Conservation (phyloP, 1,140 invertebrate species). For the Portunus trituberculatus region DNA sequence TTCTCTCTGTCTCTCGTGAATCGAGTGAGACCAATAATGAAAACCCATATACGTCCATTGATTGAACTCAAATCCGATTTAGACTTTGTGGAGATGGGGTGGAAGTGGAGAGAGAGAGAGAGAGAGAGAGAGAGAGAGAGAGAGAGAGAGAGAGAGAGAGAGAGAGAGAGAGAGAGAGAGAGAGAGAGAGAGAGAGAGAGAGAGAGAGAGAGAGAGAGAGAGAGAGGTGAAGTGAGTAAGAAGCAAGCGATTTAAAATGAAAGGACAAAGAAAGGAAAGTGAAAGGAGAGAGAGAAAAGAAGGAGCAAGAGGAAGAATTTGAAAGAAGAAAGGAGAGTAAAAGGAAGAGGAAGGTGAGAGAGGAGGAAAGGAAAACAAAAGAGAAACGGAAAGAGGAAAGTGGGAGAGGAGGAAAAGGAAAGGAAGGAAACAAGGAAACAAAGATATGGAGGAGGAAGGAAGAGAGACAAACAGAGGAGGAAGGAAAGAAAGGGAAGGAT, state of each 20-base stretch:
- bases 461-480: too few relatives aligned
- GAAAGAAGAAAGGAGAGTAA: background rate
- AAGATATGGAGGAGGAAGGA: too few relatives aligned
- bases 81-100: background rate
- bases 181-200: background rate
- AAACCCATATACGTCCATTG: slow-evolving; percentile 44
- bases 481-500: too few relatives aligned
- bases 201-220: background rate
- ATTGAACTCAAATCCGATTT: slow-evolving; percentile 50
- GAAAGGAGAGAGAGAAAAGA: background rate
- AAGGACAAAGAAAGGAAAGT: too few relatives aligned
- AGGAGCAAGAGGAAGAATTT: too few relatives aligned
- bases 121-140: background rate
- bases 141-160: too few relatives aligned
- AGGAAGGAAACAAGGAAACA: too few relatives aligned
- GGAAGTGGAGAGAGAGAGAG: background rate
- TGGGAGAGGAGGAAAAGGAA: too few relatives aligned
- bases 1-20: background rate
- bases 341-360: background rate
- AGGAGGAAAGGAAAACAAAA: background rate
- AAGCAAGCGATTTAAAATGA: background rate
- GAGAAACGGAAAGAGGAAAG: too few relatives aligned
- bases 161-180: background rate
- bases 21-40: background rate
- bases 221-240: background rate